Evolutionary conservation across 2,888 invertebrate genomes (phyloP).

Genomic region (Brassicogethes aeneus): DNA sequence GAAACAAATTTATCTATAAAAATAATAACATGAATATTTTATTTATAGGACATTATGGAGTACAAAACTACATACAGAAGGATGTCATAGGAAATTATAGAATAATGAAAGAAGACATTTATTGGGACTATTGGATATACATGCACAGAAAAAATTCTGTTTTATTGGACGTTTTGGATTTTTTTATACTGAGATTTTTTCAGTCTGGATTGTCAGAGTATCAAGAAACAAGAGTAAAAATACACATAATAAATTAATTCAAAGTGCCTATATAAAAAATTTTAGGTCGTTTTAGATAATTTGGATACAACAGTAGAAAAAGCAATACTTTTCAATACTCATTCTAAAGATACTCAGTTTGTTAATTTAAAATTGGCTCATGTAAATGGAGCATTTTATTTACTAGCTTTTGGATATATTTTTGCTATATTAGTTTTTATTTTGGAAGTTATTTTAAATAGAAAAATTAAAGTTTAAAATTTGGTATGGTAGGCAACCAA

Average conservation of each 20-base stretch:
- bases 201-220: conserved; percentile 47
- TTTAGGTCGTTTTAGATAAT: conserved; percentile 7
- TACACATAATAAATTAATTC: neutral
- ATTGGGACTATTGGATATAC: conserved; percentile 55
- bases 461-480: too few relatives aligned
- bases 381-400: conserved; percentile 9
- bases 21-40: neutral
- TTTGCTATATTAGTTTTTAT: neutral
- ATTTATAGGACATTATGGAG: conserved; percentile 52
- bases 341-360: neutral
- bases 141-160: conserved; percentile 57
- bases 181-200: conserved; percentile 49
- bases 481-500: too few relatives aligned
- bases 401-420: conserved; percentile 3
- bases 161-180: conserved; percentile 46
- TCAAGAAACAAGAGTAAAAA: conserved; percentile 8
- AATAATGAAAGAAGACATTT: conserved; percentile 58
- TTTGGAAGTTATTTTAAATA: too few relatives aligned
- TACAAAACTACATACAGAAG: conserved; percentile 54
- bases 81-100: conserved; percentile 48
- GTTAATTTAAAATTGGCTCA: conserved; percentile 10
- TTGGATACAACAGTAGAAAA: conserved; percentile 10
- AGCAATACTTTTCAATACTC: conserved; percentile 6
- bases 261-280: neutral
- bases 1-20: neutral